These are phyloP conservation scores for Nephrocerus scutellatus DNA, from an alignment of 2,888 invertebrate species.

Conservation along the genomic window DNA sequence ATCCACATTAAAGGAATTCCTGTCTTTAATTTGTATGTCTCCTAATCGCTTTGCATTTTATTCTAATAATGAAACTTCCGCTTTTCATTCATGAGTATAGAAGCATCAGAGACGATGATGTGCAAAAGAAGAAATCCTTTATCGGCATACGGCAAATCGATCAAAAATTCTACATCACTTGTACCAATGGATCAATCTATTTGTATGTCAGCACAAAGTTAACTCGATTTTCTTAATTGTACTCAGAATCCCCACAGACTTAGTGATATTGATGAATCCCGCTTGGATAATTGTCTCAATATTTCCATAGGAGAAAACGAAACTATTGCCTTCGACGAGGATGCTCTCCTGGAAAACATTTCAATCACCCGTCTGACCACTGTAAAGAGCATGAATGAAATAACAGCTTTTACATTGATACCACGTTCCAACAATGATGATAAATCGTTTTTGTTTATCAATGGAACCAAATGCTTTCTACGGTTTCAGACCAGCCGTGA, in stretches of 20 bases:
- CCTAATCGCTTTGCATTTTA: constrained; percentile 3
- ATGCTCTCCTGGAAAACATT: constrained; percentile 31
- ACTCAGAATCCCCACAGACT: constrained; percentile 29
- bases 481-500: constrained; percentile 26
- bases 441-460: constrained; percentile 22
- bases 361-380: constrained; percentile 28
- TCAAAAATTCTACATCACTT: constrained; percentile 34
- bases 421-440: constrained; percentile 7
- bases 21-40: constrained; percentile 36
- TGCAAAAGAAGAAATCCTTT: constrained; percentile 31
- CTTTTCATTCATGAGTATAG: too few relatives aligned
- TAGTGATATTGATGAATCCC: constrained; percentile 37
- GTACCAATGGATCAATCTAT: constrained; percentile 41
- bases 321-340: constrained; percentile 29
- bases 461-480: constrained; percentile 25
- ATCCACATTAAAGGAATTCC: constrained; percentile 40
- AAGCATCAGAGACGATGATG: constrained; percentile 36
- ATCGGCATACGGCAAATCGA: constrained; percentile 34
- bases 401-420: constrained; percentile 25
- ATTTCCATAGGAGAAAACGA: constrained; percentile 35
- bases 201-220: constrained; percentile 32
- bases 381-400: constrained; percentile 24
- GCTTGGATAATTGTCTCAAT: constrained; percentile 31
- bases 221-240: too few relatives aligned
- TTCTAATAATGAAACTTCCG: not conserved